Evolutionary conservation across 1,140 invertebrate genomes (phyloP).

Genomic region (Atopsyche davidsoni): DNA sequence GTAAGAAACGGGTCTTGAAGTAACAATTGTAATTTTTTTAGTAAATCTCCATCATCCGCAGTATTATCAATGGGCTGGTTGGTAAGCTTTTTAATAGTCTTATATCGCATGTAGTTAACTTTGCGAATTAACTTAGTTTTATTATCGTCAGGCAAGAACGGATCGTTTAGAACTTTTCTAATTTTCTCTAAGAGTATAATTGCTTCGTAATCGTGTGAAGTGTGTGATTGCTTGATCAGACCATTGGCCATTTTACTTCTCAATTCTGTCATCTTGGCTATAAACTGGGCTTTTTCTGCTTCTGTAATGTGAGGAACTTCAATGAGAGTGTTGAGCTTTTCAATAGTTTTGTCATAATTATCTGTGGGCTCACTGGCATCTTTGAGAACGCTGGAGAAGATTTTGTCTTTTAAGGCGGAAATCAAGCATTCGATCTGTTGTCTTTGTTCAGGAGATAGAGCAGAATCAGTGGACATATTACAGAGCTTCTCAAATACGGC

Average conservation of each 20-base stretch:
- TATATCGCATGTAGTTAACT: slow-evolving; percentile 10
- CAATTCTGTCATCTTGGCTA: slow-evolving; percentile 10
- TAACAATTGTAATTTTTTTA: slow-evolving; percentile 8
- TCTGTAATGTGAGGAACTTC: slow-evolving; percentile 6
- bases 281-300: slow-evolving; percentile 11
- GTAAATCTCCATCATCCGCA: not conserved
- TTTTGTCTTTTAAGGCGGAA: slow-evolving; percentile 15
- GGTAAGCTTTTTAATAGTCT: not conserved
- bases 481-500: slow-evolving; percentile 19
- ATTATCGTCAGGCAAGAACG: slow-evolving; percentile 11
- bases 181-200: slow-evolving; percentile 10
- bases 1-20: slow-evolving; percentile 10
- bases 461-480: slow-evolving; percentile 3
- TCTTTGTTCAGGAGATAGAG: slow-evolving; percentile 5
- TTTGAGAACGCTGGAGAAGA: slow-evolving; percentile 5
- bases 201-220: slow-evolving; percentile 7
- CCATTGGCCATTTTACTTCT: slow-evolving; percentile 7
- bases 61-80: not conserved
- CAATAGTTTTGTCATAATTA: slow-evolving; percentile 9
- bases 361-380: not conserved
- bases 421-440: slow-evolving; percentile 15
- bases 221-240: slow-evolving; percentile 8
- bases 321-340: slow-evolving; percentile 8
- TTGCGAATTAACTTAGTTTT: slow-evolving; percentile 12
- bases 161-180: slow-evolving; percentile 11